A percentile compares a stretch with the other conserved stretches of the same genome.
Evolutionary conservation across 2,888 invertebrate species (phyloP).

Genomic region (Eugnorisma glareosa): DNA sequence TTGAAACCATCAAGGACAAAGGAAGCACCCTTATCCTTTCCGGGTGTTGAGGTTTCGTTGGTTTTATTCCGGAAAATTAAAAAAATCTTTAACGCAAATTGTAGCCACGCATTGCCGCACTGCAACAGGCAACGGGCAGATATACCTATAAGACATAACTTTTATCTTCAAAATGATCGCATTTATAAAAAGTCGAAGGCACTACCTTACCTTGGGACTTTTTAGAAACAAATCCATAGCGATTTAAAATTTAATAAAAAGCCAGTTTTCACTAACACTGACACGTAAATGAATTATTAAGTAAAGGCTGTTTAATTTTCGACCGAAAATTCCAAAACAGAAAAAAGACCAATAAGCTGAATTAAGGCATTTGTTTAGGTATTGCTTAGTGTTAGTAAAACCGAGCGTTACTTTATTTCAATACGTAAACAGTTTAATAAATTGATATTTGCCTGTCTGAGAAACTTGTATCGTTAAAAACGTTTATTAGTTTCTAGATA

Average conservation of each 20-base stretch:
- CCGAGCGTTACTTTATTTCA: background rate
- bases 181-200: background rate
- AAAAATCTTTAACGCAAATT: background rate
- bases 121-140: background rate
- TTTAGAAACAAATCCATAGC: background rate
- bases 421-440: background rate
- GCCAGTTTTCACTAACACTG: background rate
- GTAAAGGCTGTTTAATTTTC: background rate
- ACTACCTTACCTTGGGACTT: background rate
- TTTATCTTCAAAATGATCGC: background rate
- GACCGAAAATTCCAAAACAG: too few species aligned
- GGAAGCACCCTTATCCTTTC: constrained; percentile 14
- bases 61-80: constrained; percentile 11
- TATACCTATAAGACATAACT: too few species aligned
- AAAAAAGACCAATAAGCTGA: too few species aligned
- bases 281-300: background rate
- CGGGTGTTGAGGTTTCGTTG: background rate
- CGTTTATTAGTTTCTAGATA: constrained; percentile 30
- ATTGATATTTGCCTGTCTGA: constrained; percentile 3
- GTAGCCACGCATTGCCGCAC: background rate
- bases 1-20: constrained; percentile 12
- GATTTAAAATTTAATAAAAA: background rate
- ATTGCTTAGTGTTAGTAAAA: background rate
- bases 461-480: constrained; percentile 44
- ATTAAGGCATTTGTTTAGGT: background rate